Evolutionary conservation across 35 echinoderm and acorn worm genomes (phyloP).

Genomic region (Ophiothrix spiculata): DNA sequence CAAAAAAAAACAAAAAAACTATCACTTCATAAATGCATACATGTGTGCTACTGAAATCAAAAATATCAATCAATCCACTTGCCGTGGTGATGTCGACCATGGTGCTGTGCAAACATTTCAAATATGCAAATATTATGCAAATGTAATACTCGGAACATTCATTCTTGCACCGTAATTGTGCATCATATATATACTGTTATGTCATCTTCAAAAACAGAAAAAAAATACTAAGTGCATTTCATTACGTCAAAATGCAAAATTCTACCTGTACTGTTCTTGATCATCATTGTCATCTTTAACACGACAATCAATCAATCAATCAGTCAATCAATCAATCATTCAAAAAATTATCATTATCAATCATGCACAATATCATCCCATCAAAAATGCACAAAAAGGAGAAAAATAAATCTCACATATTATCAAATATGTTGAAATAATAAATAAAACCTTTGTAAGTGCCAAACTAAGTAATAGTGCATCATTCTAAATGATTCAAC

Average conservation of each 20-base stretch:
- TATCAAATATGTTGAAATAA: not conserved
- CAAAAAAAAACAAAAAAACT: no score
- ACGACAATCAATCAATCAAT: slow-evolving; percentile 7
- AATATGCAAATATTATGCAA: slow-evolving; percentile 16
- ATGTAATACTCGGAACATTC: not conserved
- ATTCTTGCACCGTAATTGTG: slow-evolving; percentile 1
- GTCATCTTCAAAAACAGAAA: not conserved
- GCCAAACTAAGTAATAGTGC: slow-evolving; percentile 9
- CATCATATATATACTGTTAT: not conserved
- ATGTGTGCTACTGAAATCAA: slow-evolving; percentile 11
- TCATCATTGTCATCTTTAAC: not conserved
- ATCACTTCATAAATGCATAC: not conserved
- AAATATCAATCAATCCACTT: no score
- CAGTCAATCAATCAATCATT: not conserved
- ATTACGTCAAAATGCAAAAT: slow-evolving; percentile 5
- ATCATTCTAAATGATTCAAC: not conserved
- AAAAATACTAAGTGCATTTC: slow-evolving; percentile 2
- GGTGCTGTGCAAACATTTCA: slow-evolving; percentile 10
- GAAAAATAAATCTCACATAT: not conserved
- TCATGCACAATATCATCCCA: not conserved
- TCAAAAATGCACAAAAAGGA: slow-evolving; percentile 1
- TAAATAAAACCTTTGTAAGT: not conserved
- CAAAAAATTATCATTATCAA: not conserved
- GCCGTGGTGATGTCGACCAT: slow-evolving; percentile 1
- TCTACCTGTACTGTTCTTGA: not conserved